Conservation (phyloP, 2,113 vertebrate genomes). For the Pteruthius melanotis region DNA sequence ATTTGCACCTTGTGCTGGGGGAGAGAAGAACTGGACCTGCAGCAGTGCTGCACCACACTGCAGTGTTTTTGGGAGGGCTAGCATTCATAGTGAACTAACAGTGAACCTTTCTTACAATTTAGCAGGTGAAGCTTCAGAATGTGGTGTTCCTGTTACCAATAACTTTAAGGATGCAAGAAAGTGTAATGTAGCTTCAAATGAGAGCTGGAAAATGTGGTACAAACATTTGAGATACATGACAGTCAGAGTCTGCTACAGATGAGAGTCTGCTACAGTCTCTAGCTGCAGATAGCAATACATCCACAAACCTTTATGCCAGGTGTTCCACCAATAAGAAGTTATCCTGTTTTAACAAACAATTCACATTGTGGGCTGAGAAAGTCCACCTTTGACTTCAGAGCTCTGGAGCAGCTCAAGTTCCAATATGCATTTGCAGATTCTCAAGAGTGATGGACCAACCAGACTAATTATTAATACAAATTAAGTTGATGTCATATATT, state of each 20-base stretch:
- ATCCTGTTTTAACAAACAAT: not conserved
- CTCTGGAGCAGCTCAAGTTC: not conserved
- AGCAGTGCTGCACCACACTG: not conserved
- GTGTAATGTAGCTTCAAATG: not conserved
- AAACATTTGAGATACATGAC: not conserved
- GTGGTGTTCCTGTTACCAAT: not conserved
- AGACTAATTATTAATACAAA: not conserved
- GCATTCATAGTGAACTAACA: rapidly evolving
- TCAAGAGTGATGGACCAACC: not conserved
- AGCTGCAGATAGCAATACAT: not conserved
- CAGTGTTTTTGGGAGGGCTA: not conserved
- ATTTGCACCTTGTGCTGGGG: not conserved
- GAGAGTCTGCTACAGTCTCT: too few species aligned
- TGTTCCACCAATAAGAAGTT: not conserved
- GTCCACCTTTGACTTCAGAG: not conserved
- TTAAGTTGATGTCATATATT: not conserved
- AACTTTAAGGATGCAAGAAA: not conserved
- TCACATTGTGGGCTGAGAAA: not conserved
- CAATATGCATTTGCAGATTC: not conserved
- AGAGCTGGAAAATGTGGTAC: not conserved
- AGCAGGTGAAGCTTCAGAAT: not conserved
- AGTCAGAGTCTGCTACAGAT: not conserved
- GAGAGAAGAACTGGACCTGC: not conserved
- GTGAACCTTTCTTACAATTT: not conserved
- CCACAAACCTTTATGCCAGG: not conserved